Evolutionary conservation across 2,113 vertebrate species (phyloP), one percentile per base, ranked within the genome.

Genomic region (Montifringilla adamsi): DNA sequence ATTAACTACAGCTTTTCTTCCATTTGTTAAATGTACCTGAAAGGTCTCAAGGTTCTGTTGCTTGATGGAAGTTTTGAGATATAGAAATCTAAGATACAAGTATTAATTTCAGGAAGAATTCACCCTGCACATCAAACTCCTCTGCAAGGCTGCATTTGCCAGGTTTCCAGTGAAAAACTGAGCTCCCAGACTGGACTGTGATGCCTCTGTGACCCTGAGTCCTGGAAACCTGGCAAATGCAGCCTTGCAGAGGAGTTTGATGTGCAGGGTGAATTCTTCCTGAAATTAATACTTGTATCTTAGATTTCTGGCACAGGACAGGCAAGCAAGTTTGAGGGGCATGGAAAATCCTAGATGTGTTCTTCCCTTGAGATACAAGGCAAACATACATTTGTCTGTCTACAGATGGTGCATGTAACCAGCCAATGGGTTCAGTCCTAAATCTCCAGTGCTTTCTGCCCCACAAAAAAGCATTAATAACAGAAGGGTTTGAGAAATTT

Each of bases 331-430:
- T 17, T 37, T 62, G n/a, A 7, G 13, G 35, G 53, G 9, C 26
- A 20, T 16, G 20, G 33, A 66, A 69, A 59, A 22, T 24, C 30
- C 19, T 20, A n/a, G 11, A 4, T 60, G 8, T 53, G 24, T 31
- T 47, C 21, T 70, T 85, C 14, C 27, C 21, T 4, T 19, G 66
- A 69, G 24, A 37, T 14, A 26, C 8, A 64, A 41, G 6, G 10
- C 19, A 81, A 84, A 94, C 4, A 3, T 21, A 52, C 15, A 2
- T 56, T 46, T 56, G 4, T 26, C 11, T 19, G 4, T 19, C 19
- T 58, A 8, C 11, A 67, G 33, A 47, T 30, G 0, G 0, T 58
- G 33, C 6, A 12, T 22, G 28, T 22, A 55, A 58, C 8, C 47
- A 73, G 14, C 19, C 59, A 31, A 10, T 15, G 15, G 64, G 68